Evolutionary conservation across 35 echinoderm and acorn worm genomes (phyloP).

Genomic region (Lytechinus pictus): DNA sequence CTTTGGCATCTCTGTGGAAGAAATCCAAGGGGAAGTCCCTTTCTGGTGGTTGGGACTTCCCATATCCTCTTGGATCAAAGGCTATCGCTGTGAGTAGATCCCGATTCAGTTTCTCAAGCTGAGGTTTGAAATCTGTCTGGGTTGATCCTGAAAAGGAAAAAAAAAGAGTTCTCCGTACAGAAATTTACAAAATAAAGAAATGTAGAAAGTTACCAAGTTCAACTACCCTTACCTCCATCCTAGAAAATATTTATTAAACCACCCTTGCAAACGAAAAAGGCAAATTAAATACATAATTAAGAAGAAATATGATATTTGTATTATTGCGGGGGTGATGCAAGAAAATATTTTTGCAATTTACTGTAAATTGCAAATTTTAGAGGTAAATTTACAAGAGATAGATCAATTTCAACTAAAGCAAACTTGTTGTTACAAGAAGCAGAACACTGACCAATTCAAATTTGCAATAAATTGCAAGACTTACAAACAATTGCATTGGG

Average conservation of each 20-base stretch:
- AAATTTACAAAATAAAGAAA: too few relatives aligned
- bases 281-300: not conserved
- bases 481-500: too few relatives aligned
- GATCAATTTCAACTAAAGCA: too few relatives aligned
- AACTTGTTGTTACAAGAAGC: not conserved
- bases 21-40: slow-evolving; percentile 88
- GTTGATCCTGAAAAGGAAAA: slow-evolving; percentile 64
- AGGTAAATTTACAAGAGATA: too few relatives aligned
- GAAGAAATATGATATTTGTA: too few relatives aligned
- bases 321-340: too few relatives aligned
- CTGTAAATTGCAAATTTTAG: too few relatives aligned
- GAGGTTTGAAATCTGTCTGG: slow-evolving; percentile 75
- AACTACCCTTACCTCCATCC: too few relatives aligned
- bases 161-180: not conserved
- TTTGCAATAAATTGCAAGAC: not conserved
- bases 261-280: not conserved
- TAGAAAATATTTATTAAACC: not conserved
- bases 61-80: slow-evolving; percentile 87
- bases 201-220: too few relatives aligned
- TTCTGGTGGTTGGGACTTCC: slow-evolving; percentile 88
- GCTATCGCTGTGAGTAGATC: slow-evolving; percentile 74
- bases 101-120: slow-evolving; percentile 72
- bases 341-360: too few relatives aligned
- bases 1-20: slow-evolving; percentile 83
- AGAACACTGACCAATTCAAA: not conserved